Evolutionary conservation across 2,888 invertebrate genomes (phyloP), one percentile per base, ranked within the genome.

Genomic region (Athalia circularis): DNA sequence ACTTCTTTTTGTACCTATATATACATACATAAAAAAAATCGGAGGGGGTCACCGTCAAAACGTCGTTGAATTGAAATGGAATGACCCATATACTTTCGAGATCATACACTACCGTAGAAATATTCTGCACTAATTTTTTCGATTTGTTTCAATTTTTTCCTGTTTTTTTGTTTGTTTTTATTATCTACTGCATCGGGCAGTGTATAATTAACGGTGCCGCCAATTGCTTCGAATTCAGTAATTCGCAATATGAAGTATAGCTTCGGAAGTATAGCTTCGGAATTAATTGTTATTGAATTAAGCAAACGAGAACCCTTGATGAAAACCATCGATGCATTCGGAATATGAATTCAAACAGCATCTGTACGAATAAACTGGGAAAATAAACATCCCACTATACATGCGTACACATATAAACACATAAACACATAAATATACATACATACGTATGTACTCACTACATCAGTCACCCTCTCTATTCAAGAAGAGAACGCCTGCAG

Each of bases 221-320:
- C 72, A 72, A 57, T 72, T 72, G 57, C 87, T 89, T 88, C 87
- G 86, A 86, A 88, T 88, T 89, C 88, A 87, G 84, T 86, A 86
- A 86, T 84, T 85, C 81, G 85, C 87, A 88, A 88, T 88, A 80
- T 29, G 85, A 84, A 80, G 83, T 85, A 85, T 85, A 86, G 87
- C 86, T 29, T 29, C 29, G 29, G 88, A 86, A 87, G 83, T 85
- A 85, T 85, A 86, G 87, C 86, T 29, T 29, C 29, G 29, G 88
- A 86, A 87, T 88, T 88, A 87, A 89, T 88, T 89, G 89, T 89
- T 86, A 87, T 88, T 86, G 86, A 86, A 84, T 85, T 81, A 84
- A 74, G 81, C 85, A 87, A 88, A 88, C 87, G 87, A 88, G 86
- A 85, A 82, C 80, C 84, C 84, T 87, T 87, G 86, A 87, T 84